Conservation (phyloP, 2,113 vertebrate genomes). For the Emydocephalus ijimae region DNA sequence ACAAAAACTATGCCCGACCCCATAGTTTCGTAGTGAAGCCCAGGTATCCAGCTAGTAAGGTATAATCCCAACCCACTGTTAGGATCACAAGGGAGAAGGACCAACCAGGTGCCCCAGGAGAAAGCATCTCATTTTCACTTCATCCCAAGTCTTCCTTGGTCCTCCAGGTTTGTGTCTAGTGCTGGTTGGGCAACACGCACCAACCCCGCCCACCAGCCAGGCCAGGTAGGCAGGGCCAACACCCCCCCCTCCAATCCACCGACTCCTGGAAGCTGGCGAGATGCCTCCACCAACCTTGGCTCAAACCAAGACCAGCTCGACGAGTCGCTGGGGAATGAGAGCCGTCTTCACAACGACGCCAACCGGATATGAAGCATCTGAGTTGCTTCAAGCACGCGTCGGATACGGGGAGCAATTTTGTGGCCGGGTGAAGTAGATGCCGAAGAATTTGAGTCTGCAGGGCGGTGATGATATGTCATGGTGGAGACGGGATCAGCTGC, state of each 20-base stretch:
- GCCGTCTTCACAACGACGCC: too few species aligned
- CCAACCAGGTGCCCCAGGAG: not conserved
- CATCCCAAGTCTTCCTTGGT: not conserved
- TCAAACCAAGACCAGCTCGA: not conserved
- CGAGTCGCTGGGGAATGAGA: not conserved
- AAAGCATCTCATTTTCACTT: not conserved
- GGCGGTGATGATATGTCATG: not conserved
- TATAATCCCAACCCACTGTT: not conserved
- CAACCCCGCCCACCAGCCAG: not conserved
- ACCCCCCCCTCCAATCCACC: not conserved
- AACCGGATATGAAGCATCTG: conserved; percentile 13
- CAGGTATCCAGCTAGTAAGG: not conserved
- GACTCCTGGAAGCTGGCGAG: not conserved
- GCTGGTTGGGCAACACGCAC: not conserved
- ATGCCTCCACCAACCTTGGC: not conserved
- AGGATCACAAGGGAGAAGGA: not conserved
- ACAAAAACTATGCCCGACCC: too few species aligned
- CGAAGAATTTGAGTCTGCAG: not conserved
- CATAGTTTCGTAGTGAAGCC: too few species aligned
- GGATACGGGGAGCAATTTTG: not conserved
- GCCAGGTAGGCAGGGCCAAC: not conserved
- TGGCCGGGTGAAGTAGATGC: not conserved
- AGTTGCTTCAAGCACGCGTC: not conserved
- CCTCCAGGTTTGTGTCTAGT: not conserved
- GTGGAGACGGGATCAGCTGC: not conserved